A percentile compares a stretch with the other conserved stretches of the same genome.
These are phyloP conservation scores for Poecilia picta DNA, from an alignment of 2,797 vertebrate genomes.

Conservation along the genomic window DNA sequence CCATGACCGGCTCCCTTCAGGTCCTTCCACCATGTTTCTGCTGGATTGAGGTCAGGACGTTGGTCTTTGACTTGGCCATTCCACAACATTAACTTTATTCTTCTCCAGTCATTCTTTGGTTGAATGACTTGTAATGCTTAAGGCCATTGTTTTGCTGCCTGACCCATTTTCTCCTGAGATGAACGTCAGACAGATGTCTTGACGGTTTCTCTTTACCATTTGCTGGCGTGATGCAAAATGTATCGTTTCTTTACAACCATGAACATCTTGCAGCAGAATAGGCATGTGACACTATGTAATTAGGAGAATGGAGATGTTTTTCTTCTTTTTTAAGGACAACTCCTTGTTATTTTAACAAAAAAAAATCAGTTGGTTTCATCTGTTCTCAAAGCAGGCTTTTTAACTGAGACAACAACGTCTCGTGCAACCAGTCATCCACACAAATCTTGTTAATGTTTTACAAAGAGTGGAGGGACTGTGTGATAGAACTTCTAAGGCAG, in stretches of 20 bases:
- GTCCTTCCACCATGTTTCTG: background rate
- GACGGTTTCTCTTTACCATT: background rate
- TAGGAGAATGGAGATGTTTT: background rate
- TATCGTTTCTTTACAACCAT: background rate
- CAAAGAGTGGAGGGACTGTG: background rate
- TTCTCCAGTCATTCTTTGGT: background rate
- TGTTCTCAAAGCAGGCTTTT: background rate
- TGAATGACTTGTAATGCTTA: background rate
- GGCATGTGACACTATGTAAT: background rate
- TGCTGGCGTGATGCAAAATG: background rate
- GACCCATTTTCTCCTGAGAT: background rate
- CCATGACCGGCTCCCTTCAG: background rate
- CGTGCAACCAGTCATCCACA: background rate
- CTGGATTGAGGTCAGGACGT: conserved; percentile 3
- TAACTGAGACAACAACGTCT: background rate
- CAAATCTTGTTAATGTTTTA: background rate
- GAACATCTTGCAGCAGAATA: background rate
- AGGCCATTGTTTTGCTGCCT: background rate
- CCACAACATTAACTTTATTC: conserved; percentile 21
- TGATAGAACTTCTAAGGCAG: background rate
- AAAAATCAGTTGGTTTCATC: background rate
- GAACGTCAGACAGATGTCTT: conserved; percentile 8
- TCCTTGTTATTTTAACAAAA: background rate
- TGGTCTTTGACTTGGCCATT: conserved; percentile 7
- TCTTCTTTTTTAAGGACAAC: background rate